phyloP scores from a whole-genome alignment of 2,797 vertebrate species.

The Smutsia gigantea region DNA sequence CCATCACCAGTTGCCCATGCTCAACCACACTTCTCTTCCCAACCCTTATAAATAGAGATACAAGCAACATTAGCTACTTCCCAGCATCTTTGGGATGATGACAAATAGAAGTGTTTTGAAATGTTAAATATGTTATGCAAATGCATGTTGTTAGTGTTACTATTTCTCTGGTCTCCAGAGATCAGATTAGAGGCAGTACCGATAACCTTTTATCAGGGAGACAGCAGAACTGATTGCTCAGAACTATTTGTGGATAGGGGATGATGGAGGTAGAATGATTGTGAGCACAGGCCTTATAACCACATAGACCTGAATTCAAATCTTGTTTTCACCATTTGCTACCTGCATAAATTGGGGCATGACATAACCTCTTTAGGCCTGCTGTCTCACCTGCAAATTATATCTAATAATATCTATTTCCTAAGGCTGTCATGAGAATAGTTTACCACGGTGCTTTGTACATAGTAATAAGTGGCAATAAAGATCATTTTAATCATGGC shows the following conservation, averaged over 20 bases:
- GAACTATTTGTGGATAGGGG: not conserved
- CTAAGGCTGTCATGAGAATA: constrained; percentile 15
- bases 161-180: not conserved
- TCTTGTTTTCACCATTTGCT: not conserved
- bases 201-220: not conserved
- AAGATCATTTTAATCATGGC: not conserved
- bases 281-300: not conserved
- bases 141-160: not conserved
- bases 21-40: not conserved
- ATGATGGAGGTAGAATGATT: not conserved
- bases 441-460: not conserved
- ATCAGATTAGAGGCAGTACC: not conserved
- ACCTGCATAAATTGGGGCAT: not conserved
- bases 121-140: not conserved
- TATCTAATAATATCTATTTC: not conserved
- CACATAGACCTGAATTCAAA: constrained; percentile 35
- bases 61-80: not conserved
- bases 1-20: not conserved
- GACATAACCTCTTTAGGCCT: not conserved
- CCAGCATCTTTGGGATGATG: not conserved
- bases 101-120: not conserved
- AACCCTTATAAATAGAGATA: not conserved
- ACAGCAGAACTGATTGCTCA: not conserved
- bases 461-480: not conserved
- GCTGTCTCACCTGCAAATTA: not conserved